These are phyloP conservation scores for Microtus pennsylvanicus DNA, from an alignment of 2,113 vertebrate species.

Conservation along the genomic window DNA sequence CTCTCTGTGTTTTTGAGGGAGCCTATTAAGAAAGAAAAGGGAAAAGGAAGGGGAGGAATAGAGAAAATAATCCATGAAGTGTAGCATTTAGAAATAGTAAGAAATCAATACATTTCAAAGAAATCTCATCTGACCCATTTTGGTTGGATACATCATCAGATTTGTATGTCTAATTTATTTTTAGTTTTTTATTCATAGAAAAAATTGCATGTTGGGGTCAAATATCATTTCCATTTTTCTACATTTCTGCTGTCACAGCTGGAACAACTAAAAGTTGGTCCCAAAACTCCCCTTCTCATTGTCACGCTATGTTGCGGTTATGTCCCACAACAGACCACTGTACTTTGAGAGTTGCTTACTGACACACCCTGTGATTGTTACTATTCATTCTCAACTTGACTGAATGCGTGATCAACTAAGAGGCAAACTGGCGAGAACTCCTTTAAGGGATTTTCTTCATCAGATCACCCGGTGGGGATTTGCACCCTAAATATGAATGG, in stretches of 20 bases:
- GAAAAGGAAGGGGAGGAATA: neutral
- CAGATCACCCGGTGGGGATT: neutral
- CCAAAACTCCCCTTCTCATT: neutral
- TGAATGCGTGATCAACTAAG: neutral
- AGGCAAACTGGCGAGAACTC: neutral
- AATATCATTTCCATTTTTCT: neutral
- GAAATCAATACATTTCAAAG: neutral
- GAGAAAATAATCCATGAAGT: neutral
- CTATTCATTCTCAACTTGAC: neutral
- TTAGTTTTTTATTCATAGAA: neutral
- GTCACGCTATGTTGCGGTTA: rapidly evolving
- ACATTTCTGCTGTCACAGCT: neutral
- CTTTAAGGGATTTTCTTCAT: neutral
- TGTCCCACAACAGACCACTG: rapidly evolving
- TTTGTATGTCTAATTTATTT: neutral
- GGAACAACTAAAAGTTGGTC: neutral
- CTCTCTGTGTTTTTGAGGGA: neutral
- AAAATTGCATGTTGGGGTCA: neutral
- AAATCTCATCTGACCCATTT: neutral
- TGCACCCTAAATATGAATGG: neutral
- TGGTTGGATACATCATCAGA: neutral
- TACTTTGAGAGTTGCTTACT: rapidly evolving
- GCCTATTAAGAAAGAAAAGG: neutral
- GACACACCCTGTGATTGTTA: too few relatives aligned
- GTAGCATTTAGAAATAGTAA: neutral